Evolutionary conservation across 2,797 vertebrate genomes (phyloP), one percentile per base, ranked within the genome.

Genomic region (Falco novaeseelandiae): DNA sequence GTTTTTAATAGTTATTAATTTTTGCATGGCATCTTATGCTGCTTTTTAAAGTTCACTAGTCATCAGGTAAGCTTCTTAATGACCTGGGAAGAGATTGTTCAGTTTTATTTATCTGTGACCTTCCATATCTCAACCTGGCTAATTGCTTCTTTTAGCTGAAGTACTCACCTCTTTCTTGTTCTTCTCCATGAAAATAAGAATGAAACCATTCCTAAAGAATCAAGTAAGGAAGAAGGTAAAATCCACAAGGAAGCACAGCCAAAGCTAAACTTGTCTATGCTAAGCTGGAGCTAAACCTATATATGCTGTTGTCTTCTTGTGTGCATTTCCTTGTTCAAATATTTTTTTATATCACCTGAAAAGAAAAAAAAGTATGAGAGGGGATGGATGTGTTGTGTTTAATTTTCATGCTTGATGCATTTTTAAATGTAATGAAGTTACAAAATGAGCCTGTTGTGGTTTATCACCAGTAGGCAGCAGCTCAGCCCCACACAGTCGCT

Each of bases 41-140:
- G 49, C 57, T 38, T 88, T 88, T 88, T 71, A 19, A 93, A 90
- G 70, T 85, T 83, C n/a, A 48, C 17, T 65, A 79, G 44, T 77
- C 48, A 82, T 89, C 36, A 48, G 23, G 44, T 52, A 87, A 32
- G 23, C n/a, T 89, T 74, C 48, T 72, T 88, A 81, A 61, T 79
- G 90, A 82, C 38, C 65, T 84, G 42, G 65, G 72, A 87, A 88
- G 29, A 81, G 57, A 62, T 44, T 55, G 72, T 67, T 90, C 83
- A 65, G 78, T 78, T 83, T 18, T 91, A 74, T 88, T 83, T 90
- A 49, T 83, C 62, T 90, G 38, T 92, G 70, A 95, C 62, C 26
- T 88, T 89, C 79, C 42, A 8, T 63, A 79, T 19, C 32, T 58
- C 26, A 3, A 54, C 34, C 32, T 87, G 62, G 9, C 49, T 92